Evolutionary conservation across 2,797 vertebrate species (phyloP), one percentile per base, ranked within the genome.

Genomic region (Neostethus bicornis): DNA sequence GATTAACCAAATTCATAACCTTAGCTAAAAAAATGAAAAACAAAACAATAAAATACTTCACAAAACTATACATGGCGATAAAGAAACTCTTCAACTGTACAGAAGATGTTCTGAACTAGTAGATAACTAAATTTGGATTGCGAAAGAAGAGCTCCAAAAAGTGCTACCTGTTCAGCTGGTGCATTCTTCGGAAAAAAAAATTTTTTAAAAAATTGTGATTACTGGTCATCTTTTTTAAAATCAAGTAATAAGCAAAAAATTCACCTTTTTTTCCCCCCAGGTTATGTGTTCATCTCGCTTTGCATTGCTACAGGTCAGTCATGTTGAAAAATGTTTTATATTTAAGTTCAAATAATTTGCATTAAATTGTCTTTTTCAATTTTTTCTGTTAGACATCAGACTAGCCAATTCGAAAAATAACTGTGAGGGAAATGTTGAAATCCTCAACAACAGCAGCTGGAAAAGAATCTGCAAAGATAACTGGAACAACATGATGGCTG

Each of bases 381-480:
- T 4, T 35, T 25, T 39, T 7, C 14, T 17, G n/a, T 25, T 11
- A 9, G n/a, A 35, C 37, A 4, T 29, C 17, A 41, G 11, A 7
- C 14, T 41, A 38, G 12, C 4, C 39, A 4, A 28, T 24, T 2
- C 1, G 1, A 10, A 29, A 13, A 14, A 4, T 5, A 0, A 0
- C 5, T 43, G 56, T 37, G 42, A 21, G n/a, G 56, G 35, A 59
- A 0, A n/a, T 10, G 26, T 49, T 49, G 17, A 19, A 59, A 19
- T 42, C 37, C 0, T 14, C 7, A 0, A 32, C 13, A 31, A 7
- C 10, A 26, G 3, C 11, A 21, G 2, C 4, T 6, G 16, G 21
- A 3, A 11, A 26, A 21, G 13, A 3, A 5, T 57, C 13, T 37
- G 43, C 8, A 3, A 35, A 17, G 13, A 47, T 11, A 4, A 6